Conservation (phyloP, 2,113 vertebrate genomes). For the Dipodomys stephensi region DNA sequence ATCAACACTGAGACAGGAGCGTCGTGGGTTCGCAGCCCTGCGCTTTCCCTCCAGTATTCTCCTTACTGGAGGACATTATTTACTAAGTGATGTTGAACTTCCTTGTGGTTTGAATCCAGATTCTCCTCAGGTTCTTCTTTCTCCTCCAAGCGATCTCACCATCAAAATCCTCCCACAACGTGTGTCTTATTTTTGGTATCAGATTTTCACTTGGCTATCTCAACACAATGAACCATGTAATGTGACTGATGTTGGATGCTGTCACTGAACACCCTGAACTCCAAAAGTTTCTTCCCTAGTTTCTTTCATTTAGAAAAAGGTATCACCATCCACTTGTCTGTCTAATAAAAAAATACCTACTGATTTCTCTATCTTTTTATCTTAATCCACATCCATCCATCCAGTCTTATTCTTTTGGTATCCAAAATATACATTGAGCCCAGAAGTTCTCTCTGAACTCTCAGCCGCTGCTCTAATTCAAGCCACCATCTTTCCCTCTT, state of each 20-base stretch:
- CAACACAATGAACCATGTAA: not conserved
- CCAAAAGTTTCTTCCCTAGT: not conserved
- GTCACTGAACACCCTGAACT: not conserved
- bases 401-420: not conserved
- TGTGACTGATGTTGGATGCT: not conserved
- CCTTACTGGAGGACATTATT: not conserved
- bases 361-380: not conserved
- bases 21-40: not conserved
- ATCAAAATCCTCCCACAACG: too few relatives aligned
- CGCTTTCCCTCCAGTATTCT: not conserved
- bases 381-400: not conserved
- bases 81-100: not conserved
- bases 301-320: slow-evolving; percentile 21
- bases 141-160: not conserved
- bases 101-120: not conserved
- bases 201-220: not conserved
- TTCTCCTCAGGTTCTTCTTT: not conserved
- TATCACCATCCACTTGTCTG: not conserved
- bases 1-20: not conserved
- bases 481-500: not conserved
- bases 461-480: not conserved
- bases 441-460: not conserved
- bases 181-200: not conserved
- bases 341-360: not conserved
- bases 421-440: not conserved